Evolutionary conservation across 2,888 invertebrate genomes (phyloP).

Genomic region (Macrosiphum euphorbiae): DNA sequence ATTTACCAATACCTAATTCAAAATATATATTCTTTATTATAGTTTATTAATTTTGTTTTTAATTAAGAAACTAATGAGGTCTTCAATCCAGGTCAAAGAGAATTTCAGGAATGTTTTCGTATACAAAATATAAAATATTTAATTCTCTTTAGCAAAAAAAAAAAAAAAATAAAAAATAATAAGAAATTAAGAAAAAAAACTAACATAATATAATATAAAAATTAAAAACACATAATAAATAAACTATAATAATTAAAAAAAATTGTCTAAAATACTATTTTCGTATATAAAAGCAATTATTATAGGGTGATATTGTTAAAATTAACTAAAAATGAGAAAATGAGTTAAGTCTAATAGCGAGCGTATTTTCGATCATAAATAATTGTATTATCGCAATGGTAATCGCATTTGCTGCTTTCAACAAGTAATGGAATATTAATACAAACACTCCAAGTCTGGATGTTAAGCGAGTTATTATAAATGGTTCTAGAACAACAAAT

Average conservation of each 20-base stretch:
- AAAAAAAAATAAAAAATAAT: neutral
- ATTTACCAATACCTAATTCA: neutral
- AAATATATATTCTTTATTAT: neutral
- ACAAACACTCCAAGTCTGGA: neutral
- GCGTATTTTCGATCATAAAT: neutral
- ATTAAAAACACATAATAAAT: neutral
- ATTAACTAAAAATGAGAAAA: neutral
- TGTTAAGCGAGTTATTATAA: neutral
- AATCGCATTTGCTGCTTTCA: neutral
- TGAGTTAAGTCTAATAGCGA: neutral
- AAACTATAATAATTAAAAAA: neutral
- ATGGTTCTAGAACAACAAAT: neutral
- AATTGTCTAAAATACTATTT: neutral
- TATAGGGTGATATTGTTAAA: neutral
- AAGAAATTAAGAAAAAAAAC: neutral
- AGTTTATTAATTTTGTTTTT: neutral
- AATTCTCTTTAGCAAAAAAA: neutral
- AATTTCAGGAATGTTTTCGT: neutral
- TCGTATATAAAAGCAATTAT: neutral
- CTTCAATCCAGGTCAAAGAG: neutral
- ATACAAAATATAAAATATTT: neutral
- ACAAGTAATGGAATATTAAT: slow-evolving; percentile 20
- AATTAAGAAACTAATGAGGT: neutral
- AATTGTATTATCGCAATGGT: neutral
- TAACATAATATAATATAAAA: neutral